A percentile compares a stretch with the other conserved stretches of the same genome.
phyloP scores from a whole-genome alignment of 2,888 invertebrate species.

The Eupithecia insigniata region DNA sequence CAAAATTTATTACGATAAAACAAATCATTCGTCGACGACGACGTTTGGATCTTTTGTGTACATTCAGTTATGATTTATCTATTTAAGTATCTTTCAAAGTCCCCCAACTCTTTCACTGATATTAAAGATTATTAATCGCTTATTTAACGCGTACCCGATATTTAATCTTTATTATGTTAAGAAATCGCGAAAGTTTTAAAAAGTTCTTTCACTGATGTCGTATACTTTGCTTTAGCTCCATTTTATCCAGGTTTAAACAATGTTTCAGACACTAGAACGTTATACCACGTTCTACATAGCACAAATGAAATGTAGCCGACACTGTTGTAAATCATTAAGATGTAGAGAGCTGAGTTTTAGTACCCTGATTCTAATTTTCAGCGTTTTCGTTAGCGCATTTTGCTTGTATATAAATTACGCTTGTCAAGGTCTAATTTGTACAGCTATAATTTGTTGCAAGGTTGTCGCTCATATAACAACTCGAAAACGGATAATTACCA shows the following conservation, averaged over 20 bases:
- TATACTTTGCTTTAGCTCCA: neutral
- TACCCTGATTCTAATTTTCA: conserved; percentile 2
- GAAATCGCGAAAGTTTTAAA: no score
- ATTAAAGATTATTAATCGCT: no score
- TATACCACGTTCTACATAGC: neutral
- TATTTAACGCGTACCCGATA: no score
- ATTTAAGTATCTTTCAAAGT: no score
- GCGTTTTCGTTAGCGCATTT: conserved; percentile 4
- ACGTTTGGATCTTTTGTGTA: no score
- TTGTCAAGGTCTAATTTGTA: conserved; percentile 14
- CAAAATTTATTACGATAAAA: no score
- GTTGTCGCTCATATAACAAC: neutral
- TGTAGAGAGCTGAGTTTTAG: conserved; percentile 7
- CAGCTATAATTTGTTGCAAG: neutral
- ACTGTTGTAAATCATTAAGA: conserved; percentile 7
- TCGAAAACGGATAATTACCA: neutral
- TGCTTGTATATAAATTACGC: conserved; percentile 12
- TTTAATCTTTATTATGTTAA: no score
- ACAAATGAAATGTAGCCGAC: conserved; percentile 2
- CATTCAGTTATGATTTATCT: no score
- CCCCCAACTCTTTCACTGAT: no score
- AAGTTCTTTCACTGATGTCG: neutral
- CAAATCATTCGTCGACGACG: no score
- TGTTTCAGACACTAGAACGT: neutral
- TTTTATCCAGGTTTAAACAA: neutral